Conservation (phyloP, 2,888 invertebrate species). For the Synanthedon andrenaeformis region DNA sequence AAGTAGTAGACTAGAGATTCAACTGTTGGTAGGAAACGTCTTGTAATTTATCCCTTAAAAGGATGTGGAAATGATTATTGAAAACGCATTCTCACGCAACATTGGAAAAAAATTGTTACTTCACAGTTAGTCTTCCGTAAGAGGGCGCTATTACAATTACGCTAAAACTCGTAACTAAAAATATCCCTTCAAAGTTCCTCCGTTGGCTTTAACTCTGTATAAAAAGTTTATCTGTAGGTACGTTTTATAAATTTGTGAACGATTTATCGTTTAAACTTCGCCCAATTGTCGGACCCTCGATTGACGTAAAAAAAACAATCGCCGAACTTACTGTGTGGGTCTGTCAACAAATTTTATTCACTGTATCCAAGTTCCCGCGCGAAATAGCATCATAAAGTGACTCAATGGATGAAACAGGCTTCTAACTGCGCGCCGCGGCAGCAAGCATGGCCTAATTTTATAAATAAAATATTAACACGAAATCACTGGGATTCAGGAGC, state of each 20-base stretch:
- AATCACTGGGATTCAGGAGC: constrained; percentile 39
- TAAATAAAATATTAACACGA: constrained; percentile 64
- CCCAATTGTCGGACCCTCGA: not conserved
- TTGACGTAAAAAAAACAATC: constrained; percentile 1
- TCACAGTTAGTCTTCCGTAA: too few relatives aligned
- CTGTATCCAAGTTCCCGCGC: constrained; percentile 23
- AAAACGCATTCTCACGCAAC: too few relatives aligned
- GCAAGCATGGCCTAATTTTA: constrained; percentile 32
- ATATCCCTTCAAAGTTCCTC: too few relatives aligned
- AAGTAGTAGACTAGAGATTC: too few relatives aligned
- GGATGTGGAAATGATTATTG: too few relatives aligned
- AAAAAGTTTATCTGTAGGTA: too few relatives aligned
- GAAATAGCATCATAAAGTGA: constrained; percentile 49
- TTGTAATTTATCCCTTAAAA: too few relatives aligned
- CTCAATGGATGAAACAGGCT: constrained; percentile 43
- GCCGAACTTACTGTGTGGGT: constrained; percentile 10
- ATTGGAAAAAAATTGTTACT: too few relatives aligned
- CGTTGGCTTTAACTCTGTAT: too few relatives aligned
- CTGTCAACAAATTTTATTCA: constrained; percentile 38
- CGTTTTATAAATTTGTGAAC: not conserved
- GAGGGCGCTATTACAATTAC: too few relatives aligned
- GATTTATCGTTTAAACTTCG: not conserved
- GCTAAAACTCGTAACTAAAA: too few relatives aligned
- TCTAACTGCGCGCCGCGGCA: constrained; percentile 34
- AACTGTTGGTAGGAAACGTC: too few relatives aligned